These are phyloP conservation scores for Aplidium turbinatum DNA, from an alignment of 23 tunicate genomes.

Conservation along the genomic window DNA sequence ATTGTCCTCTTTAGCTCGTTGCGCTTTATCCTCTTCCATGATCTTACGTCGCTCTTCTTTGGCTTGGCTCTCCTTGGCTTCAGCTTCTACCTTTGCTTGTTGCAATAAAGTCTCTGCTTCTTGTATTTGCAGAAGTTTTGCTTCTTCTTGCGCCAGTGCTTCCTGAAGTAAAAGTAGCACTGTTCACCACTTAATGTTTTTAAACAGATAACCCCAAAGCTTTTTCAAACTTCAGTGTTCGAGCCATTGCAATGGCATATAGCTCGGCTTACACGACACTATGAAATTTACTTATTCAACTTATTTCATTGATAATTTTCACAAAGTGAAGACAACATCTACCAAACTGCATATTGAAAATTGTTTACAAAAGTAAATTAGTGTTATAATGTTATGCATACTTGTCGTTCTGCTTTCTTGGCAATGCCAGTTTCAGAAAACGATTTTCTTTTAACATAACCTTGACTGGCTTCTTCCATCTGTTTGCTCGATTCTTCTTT, in stretches of 20 bases:
- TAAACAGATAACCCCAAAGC: too few species aligned
- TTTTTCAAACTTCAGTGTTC: too few species aligned
- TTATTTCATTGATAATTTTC: too few species aligned
- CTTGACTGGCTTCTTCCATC: slow-evolving; percentile 50
- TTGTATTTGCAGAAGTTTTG: slow-evolving; percentile 10
- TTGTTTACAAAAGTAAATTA: too few species aligned
- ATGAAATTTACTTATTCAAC: too few species aligned
- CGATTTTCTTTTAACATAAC: slow-evolving; percentile 51
- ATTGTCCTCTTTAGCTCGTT: slow-evolving; percentile 53
- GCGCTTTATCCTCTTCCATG: slow-evolving; percentile 37
- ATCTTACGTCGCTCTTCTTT: slow-evolving; percentile 39
- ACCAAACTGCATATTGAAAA: too few species aligned
- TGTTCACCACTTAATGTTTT: too few species aligned
- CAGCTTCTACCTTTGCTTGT: slow-evolving; percentile 51
- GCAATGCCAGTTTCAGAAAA: slow-evolving; percentile 58
- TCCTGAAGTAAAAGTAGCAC: slow-evolving; percentile 27
- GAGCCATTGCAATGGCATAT: too few species aligned
- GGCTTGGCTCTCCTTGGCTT: slow-evolving; percentile 48
- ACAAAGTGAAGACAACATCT: too few species aligned
- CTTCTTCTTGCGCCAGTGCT: slow-evolving; percentile 38
- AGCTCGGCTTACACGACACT: too few species aligned
- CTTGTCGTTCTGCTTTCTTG: slow-evolving; percentile 64
- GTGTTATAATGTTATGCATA: too few species aligned
- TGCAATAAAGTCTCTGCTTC: slow-evolving; percentile 26
- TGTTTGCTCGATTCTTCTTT: slow-evolving; percentile 41